Evolutionary conservation across 2,888 invertebrate species (phyloP), one percentile per base, ranked within the genome.

Genomic region (Sturmia bella): DNA sequence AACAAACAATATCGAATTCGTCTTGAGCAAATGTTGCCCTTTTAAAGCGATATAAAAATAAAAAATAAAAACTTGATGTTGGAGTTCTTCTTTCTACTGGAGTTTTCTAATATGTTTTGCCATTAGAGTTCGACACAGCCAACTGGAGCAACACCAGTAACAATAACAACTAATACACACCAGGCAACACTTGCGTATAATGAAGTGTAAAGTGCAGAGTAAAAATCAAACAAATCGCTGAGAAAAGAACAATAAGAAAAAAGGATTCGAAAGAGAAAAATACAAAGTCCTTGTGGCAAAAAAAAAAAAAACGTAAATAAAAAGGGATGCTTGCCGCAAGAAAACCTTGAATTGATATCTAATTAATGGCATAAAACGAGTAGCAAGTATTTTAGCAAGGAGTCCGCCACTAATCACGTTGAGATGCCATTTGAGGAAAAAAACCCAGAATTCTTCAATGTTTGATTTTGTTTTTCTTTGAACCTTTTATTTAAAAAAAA

Each of bases 161-260:
- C 24, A 52, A 39, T 41, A 52, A 52, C 75, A 27, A 72, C 7
- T 32, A 63, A 45, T 45, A 81, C 24, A 72, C 21, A 64, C 43
- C 39, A n/a, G 45, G 61, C 72, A 78, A 84, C 84, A 82, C 80
- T 83, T 83, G 80, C 76, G 74, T 86, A 86, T 87, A 87, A 88
- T 88, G 87, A 87, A 88, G 88, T 88, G 87, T 85, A 87, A 88
- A 88, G 84, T 88, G 87, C 84, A 87, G 39, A 43, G 61, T 3
- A 27, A 45, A 63, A 73, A 54, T 73, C 63, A 39, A 52, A 64
- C 64, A 56, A 52, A 45, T 43, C 15, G 45, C 48, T 54, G 63
- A 12, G 9, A 32, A 32, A 7, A 32, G 1, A 59, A 32, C 39
- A 56, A 57, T 21, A 37, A 17, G 11, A 6, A 32, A 61, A 43